Percentiles rank a stretch among this genome's conserved stretches.
These are phyloP conservation scores for Sitta europaea DNA, from an alignment of 2,113 vertebrate species.

Conservation along the genomic window DNA sequence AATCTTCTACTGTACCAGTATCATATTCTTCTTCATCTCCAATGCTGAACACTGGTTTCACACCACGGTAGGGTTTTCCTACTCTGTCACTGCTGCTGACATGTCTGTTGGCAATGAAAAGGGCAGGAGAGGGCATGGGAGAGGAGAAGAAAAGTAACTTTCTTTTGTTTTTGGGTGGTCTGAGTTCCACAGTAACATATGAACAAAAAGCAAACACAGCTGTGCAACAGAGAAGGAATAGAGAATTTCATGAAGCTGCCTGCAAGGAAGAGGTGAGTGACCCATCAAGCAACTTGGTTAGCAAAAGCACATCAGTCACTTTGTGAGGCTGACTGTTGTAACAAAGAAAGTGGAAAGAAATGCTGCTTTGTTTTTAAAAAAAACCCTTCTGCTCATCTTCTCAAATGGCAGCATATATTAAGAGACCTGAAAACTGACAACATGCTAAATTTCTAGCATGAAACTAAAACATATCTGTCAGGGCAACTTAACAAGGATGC, in stretches of 20 bases:
- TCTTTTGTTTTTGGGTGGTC: too few relatives aligned
- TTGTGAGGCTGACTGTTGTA: not conserved
- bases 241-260: slow-evolving; percentile 11
- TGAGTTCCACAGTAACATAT: not conserved
- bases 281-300: slow-evolving; percentile 32
- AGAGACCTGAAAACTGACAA: not conserved
- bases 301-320: not conserved
- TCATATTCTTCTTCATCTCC: slow-evolving; percentile 97
- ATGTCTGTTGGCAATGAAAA: slow-evolving; percentile 76
- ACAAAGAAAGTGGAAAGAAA: not conserved
- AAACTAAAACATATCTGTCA: not conserved
- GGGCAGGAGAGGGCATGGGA: not conserved
- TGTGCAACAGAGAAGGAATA: not conserved
- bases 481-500: not conserved
- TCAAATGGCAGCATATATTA: not conserved
- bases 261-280: slow-evolving; percentile 33
- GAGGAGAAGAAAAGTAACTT: not conserved
- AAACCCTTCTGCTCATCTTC: not conserved
- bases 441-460: not conserved
- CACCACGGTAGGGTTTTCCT: slow-evolving; percentile 94
- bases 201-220: not conserved
- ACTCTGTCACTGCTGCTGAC: slow-evolving; percentile 97
- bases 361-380: not conserved
- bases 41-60: slow-evolving; percentile 98
- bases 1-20: slow-evolving; percentile 78